phyloP scores from a whole-genome alignment of 2,888 invertebrate species.

The Monoplex corrugatus region DNA sequence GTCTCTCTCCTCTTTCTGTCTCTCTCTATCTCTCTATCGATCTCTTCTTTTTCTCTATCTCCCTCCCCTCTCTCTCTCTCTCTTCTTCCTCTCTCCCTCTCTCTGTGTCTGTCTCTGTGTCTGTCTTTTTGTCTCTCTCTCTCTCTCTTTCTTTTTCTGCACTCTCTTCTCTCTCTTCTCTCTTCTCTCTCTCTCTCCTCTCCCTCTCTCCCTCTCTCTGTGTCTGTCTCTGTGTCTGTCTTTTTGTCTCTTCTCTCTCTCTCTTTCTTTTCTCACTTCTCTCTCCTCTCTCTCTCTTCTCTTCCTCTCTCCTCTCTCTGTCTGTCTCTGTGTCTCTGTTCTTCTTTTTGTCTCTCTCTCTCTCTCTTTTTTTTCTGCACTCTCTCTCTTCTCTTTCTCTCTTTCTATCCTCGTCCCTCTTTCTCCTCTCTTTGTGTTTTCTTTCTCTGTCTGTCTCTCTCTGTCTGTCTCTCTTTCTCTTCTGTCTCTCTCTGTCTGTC shows the following conservation, averaged over 20 bases:
- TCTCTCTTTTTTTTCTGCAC: neutral
- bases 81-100: neutral
- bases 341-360: neutral
- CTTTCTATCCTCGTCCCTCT: neutral
- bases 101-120: neutral
- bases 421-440: neutral
- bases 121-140: neutral
- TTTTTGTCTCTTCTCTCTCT: too few relatives aligned
- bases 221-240: too few relatives aligned
- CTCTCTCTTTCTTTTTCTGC: neutral
- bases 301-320: neutral
- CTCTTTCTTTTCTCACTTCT: too few relatives aligned
- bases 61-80: neutral
- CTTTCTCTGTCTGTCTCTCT: too few relatives aligned
- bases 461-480: too few relatives aligned
- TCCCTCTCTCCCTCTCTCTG: too few relatives aligned
- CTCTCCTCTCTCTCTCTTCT: neutral
- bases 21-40: neutral
- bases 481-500: too few relatives aligned
- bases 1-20: neutral
- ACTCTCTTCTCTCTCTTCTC: too few relatives aligned
- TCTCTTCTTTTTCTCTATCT: too few relatives aligned
- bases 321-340: neutral
- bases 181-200: too few relatives aligned
- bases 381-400: too few relatives aligned